phyloP scores from a whole-genome alignment of 2,888 invertebrate species.

The Rotaria socialis region DNA sequence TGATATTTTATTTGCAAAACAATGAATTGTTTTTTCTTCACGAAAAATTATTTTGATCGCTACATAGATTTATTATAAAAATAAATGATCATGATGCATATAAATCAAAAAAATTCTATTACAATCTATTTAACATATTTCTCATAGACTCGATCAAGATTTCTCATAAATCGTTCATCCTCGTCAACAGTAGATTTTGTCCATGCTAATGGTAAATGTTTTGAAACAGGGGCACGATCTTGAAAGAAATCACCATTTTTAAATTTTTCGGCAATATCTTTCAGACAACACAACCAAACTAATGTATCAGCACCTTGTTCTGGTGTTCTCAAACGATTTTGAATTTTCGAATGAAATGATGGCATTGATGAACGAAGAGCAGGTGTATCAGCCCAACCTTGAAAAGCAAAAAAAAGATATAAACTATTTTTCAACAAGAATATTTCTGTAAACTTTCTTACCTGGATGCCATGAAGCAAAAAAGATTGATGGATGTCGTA shows the following conservation, averaged over 20 bases:
- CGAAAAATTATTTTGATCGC: too few relatives aligned
- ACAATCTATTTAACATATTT: constrained; percentile 49
- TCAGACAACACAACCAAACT: constrained; percentile 60
- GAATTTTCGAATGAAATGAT: constrained; percentile 61
- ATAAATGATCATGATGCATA: too few relatives aligned
- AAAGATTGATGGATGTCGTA: constrained; percentile 57
- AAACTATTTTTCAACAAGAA: too few relatives aligned
- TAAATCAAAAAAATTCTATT: too few relatives aligned
- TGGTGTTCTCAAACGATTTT: constrained; percentile 58
- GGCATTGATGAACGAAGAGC: constrained; percentile 55
- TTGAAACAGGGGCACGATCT: constrained; percentile 58
- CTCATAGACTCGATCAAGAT: constrained; percentile 52
- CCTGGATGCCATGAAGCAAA: constrained; percentile 62
- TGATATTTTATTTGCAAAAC: too few relatives aligned
- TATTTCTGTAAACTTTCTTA: constrained; percentile 49
- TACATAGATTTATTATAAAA: too few relatives aligned
- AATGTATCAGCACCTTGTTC: constrained; percentile 62
- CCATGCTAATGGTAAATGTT: constrained; percentile 61
- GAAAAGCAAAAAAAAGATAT: constrained; percentile 47
- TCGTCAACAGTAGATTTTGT: constrained; percentile 57
- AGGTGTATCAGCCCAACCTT: constrained; percentile 63
- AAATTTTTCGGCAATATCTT: constrained; percentile 52
- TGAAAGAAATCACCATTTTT: constrained; percentile 60
- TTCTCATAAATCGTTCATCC: constrained; percentile 56
- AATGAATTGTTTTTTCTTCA: too few relatives aligned